Percentiles rank a stretch among this genome's conserved stretches.
Evolutionary conservation across 2,797 vertebrate genomes (phyloP).

Genomic region (Pantherophis vulpinus): DNA sequence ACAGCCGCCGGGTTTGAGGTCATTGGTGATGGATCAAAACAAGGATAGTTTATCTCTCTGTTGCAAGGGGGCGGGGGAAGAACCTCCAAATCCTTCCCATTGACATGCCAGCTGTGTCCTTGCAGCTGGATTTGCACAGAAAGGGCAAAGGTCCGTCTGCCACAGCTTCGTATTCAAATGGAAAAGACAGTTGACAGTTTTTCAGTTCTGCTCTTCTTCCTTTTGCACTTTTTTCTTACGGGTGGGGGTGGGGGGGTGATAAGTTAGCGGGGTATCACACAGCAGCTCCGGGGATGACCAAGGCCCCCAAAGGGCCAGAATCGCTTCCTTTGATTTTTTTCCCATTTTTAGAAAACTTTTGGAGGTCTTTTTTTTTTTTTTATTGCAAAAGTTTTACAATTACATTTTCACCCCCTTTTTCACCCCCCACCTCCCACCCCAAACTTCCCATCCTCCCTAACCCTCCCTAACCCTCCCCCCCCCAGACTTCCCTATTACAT

Average conservation of each 20-base stretch:
- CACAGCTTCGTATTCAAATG: conserved; percentile 61
- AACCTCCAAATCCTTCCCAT: neutral
- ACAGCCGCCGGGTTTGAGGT: neutral
- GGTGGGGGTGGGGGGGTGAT: neutral
- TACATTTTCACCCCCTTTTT: too few species aligned
- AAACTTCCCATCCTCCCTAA: too few species aligned
- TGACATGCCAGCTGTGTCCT: conserved; percentile 7
- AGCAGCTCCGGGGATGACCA: neutral
- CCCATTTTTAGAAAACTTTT: neutral
- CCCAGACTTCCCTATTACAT: too few species aligned
- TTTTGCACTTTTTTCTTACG: neutral
- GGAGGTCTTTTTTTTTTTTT: too few species aligned
- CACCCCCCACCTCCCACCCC: too few species aligned
- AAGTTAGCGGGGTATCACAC: neutral
- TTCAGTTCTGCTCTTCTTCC: neutral
- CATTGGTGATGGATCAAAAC: neutral
- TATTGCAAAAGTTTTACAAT: too few species aligned
- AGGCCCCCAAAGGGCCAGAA: neutral
- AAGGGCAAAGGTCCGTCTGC: conserved; percentile 44
- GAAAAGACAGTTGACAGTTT: conserved; percentile 27
- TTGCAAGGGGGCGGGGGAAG: too few species aligned
- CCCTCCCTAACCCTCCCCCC: too few species aligned
- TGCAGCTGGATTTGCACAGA: conserved; percentile 59
- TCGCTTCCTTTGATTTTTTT: neutral
- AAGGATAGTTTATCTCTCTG: too few species aligned